Percentiles rank a stretch among this genome's conserved stretches.
These are phyloP conservation scores for Saturnia japonica DNA, from an alignment of 2,888 invertebrate genomes.

Conservation along the genomic window DNA sequence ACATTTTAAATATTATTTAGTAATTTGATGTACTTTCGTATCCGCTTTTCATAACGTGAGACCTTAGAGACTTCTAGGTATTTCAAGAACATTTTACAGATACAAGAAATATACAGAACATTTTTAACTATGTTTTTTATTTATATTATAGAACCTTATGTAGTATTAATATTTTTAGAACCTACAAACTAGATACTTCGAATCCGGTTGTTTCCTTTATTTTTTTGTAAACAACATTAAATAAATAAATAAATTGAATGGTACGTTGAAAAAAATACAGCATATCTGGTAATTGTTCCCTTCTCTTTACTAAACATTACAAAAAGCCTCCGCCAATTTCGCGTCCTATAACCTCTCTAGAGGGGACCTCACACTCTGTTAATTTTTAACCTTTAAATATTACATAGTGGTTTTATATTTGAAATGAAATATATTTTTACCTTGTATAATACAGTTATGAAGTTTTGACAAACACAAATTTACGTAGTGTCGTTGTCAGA, in stretches of 20 bases:
- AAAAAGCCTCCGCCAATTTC: neutral
- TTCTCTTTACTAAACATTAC: neutral
- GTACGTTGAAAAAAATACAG: neutral
- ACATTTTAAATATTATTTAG: neutral
- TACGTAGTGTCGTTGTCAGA: no score
- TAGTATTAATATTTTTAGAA: neutral
- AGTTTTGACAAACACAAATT: no score
- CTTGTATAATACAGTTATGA: neutral
- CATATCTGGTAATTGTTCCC: neutral
- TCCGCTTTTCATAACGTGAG: neutral
- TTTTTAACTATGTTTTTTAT: neutral
- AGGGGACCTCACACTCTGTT: neutral
- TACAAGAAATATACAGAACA: neutral
- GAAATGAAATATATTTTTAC: neutral
- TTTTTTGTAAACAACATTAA: neutral
- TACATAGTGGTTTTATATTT: neutral
- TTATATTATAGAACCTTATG: neutral
- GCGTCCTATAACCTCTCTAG: neutral
- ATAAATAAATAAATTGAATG: neutral
- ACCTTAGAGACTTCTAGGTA: neutral
- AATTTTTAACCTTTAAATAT: neutral
- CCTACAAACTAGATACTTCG: neutral
- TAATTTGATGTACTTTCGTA: neutral
- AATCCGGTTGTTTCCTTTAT: neutral
- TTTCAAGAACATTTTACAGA: neutral